Conservation (phyloP, 2,113 vertebrate genomes). For the Limanda limanda region DNA sequence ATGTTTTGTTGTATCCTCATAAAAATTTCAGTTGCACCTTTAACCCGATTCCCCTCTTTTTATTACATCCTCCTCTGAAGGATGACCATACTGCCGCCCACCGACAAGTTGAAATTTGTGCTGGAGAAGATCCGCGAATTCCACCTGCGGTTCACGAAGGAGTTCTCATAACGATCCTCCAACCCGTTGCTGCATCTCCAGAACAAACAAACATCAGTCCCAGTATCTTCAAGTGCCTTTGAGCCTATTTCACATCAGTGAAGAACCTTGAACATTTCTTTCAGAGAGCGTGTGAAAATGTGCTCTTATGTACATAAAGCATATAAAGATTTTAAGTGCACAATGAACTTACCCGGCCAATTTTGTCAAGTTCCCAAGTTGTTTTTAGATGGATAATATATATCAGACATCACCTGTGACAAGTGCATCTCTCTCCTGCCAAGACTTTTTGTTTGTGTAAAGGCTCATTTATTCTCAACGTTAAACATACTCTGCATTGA, state of each 20-base stretch:
- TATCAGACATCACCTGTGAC: not conserved
- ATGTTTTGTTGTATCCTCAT: not conserved
- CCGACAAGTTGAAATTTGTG: conserved; percentile 86
- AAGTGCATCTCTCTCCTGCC: conserved; percentile 5
- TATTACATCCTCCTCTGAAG: conserved; percentile 64
- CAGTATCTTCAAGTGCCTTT: conserved; percentile 53
- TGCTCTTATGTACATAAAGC: not conserved
- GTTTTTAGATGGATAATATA: not conserved
- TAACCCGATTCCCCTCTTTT: not conserved
- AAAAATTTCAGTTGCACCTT: not conserved
- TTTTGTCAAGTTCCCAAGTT: conserved; percentile 6
- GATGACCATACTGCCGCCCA: conserved; percentile 90
- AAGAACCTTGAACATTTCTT: not conserved
- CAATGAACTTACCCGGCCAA: conserved; percentile 41
- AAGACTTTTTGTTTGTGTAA: not conserved
- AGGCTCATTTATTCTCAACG: not conserved
- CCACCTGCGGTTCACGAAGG: conserved; percentile 82
- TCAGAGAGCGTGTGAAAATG: not conserved
- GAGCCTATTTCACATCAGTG: not conserved
- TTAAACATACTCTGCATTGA: too few species aligned
- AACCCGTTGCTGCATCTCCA: not conserved
- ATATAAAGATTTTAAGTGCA: not conserved
- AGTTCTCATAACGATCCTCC: conserved; percentile 80
- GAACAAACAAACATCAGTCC: not conserved
- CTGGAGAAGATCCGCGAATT: conserved; percentile 86